Evolutionary conservation across 2,888 invertebrate species (phyloP), one percentile per base, ranked within the genome.

Genomic region (Drosophila recens): DNA sequence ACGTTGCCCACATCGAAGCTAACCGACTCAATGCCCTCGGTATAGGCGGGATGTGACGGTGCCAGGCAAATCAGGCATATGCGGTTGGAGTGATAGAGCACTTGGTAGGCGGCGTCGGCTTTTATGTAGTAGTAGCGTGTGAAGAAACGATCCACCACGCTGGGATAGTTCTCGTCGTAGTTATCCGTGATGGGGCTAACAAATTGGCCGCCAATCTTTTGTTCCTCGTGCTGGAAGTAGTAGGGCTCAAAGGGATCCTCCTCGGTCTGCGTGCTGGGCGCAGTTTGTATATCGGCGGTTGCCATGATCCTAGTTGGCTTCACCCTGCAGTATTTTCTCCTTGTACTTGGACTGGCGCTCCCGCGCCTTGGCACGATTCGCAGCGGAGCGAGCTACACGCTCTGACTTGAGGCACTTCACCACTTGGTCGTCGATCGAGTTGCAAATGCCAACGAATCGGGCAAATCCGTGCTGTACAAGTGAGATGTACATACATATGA

Each of bases 41-140:
- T 92, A 20, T 96, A 93, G 49, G 97, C 94, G 11, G 95, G 95
- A 93, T 98, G 98, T 74, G 95, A 95, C 1, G 96, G 95, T 0
- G 97, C 97, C 58, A 98, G 92, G 34, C 96, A 95, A 8, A 98
- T 93, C 68, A 98, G 93, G 87, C 97, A 97, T 65, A 98, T 95
- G 87, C 97, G 95, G 91, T 98, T 98, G 11, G 97, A 96, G 92
- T 98, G 98, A 75, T 96, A 95, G 90, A 97, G 94, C 68, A 98
- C 93, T 91, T 96, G 95, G 58, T 97, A 95, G 5, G 90, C 86
- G 10, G 76, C 82, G 0, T 79, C 93, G 0, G 75, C 82, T 87
- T 95, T 93, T n/a, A 94, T 91, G 74, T 95, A 94, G 90, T 95
- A 96, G 82, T 95, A 94, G 61, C 95, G 94, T 46, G 95, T 95